phyloP scores from a whole-genome alignment of 1,140 invertebrate species.

The Popillia japonica region DNA sequence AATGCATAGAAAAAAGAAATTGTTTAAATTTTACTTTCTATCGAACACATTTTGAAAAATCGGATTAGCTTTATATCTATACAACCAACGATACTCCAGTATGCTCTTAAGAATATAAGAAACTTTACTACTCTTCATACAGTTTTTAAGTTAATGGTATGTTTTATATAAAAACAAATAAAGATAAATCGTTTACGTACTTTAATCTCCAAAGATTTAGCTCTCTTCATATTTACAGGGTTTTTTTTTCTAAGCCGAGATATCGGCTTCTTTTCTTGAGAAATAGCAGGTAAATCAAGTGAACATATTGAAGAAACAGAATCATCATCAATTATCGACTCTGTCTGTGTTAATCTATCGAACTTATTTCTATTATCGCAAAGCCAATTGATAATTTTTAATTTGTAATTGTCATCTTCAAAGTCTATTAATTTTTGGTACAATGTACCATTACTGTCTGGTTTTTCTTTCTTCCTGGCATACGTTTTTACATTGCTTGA shows the following conservation, averaged over 20 bases:
- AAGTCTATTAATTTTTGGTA: not conserved
- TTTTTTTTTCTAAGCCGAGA: not conserved
- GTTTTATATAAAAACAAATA: not conserved
- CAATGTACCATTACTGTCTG: not conserved
- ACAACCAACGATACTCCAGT: too few species aligned
- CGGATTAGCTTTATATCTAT: too few species aligned
- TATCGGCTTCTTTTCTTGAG: not conserved
- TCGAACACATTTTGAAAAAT: too few species aligned
- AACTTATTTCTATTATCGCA: conserved; percentile 9
- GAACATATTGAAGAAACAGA: not conserved
- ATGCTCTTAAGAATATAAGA: too few species aligned
- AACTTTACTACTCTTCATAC: too few species aligned
- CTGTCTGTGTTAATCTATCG: conserved; percentile 15
- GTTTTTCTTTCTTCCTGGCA: not conserved
- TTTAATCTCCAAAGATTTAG: not conserved
- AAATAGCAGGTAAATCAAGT: not conserved
- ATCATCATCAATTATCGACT: not conserved
- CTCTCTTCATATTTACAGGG: not conserved
- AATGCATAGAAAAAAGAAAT: too few species aligned
- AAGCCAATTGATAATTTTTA: not conserved
- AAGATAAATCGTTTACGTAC: not conserved
- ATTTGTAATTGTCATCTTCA: not conserved
- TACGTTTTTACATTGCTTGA: not conserved
- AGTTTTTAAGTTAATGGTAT: too few species aligned
- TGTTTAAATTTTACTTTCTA: too few species aligned